Evolutionary conservation across 2,888 invertebrate species (phyloP).

Genomic region (Craniophora ligustri): DNA sequence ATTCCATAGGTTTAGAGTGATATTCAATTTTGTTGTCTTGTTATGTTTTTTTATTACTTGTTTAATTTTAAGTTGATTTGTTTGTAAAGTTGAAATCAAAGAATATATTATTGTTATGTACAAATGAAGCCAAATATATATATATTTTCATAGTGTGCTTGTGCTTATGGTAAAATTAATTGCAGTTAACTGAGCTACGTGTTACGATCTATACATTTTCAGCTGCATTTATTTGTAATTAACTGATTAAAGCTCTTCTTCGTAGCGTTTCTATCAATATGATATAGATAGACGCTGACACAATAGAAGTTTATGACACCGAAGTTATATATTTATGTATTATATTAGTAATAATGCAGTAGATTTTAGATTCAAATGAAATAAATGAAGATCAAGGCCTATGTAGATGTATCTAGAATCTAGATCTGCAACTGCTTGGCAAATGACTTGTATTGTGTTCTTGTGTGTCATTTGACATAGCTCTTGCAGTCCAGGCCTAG

Average conservation of each 20-base stretch:
- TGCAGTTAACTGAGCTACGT: constrained; percentile 15
- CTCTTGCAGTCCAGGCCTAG: constrained; percentile 3
- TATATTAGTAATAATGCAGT: constrained; percentile 28
- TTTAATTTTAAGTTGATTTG: constrained; percentile 35
- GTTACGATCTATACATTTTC: constrained; percentile 18
- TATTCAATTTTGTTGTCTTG: constrained; percentile 65
- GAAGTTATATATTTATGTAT: constrained; percentile 33
- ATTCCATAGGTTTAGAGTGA: constrained; percentile 81
- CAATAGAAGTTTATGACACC: constrained; percentile 25
- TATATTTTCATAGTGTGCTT: constrained; percentile 47
- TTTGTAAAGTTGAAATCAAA: constrained; percentile 24
- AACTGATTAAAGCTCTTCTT: constrained; percentile 42
- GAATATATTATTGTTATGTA: constrained; percentile 12
- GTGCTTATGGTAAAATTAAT: constrained; percentile 21
- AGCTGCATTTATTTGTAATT: constrained; percentile 34
- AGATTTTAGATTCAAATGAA: constrained; percentile 34
- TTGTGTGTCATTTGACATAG: constrained; percentile 3
- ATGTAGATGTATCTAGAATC: constrained; percentile 15
- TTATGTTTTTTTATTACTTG: constrained; percentile 56
- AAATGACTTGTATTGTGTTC: neutral
- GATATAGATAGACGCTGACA: constrained; percentile 15
- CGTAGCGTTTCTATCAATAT: constrained; percentile 30
- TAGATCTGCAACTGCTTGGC: constrained; percentile 15
- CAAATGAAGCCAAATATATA: constrained; percentile 51
- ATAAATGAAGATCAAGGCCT: constrained; percentile 35